Evolutionary conservation across 2,113 vertebrate species (phyloP), one percentile per base, ranked within the genome.

Genomic region (Chionodraco myersi): DNA sequence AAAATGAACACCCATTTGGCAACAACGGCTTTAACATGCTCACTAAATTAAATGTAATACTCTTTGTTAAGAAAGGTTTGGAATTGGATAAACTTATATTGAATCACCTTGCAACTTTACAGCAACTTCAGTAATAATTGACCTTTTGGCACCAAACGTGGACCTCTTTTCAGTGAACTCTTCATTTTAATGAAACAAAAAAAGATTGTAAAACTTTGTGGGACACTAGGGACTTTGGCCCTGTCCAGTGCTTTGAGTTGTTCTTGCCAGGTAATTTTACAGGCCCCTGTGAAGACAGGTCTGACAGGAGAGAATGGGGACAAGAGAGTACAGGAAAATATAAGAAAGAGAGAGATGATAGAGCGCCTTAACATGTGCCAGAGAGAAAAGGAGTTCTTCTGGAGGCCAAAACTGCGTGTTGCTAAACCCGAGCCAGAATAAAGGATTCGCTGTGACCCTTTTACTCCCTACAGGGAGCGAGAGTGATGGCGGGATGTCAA

Each of bases 191-290:
- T 88, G 77, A 87, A 92, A 84, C 72, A 69, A 78, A 76, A 77
- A 80, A 79, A 79, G 71, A 85, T 75, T 78, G 88, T 81, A 84
- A 86, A 87, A 44, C 52, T 89, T 88, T 92, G 86, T 78, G 69
- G 84, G 80, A 90, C 86, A 2, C 84, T 9, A 72, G 91, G 76
- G 90, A 88, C 83, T 30, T 14, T 0, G 51, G 75, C 65, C 75
- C 70, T 3, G 75, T 87, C 85, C 84, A 84, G 83, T 36, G 76
- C 85, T 88, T 89, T 89, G 60, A 85, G 79, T 49, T 75, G 65
- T 57, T 80, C 86, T 75, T 91, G 91, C 91, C 89, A 92, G 90
- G 86, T 91, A 66, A 85, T 89, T 93, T 89, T 88, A 92, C 82
- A 84, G 85, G 88, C 47, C 86, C 60, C 79, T 13, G 86, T 72